Evolutionary conservation across 2,113 vertebrate genomes (phyloP), one percentile per base, ranked within the genome.

Genomic region (Conger conger): DNA sequence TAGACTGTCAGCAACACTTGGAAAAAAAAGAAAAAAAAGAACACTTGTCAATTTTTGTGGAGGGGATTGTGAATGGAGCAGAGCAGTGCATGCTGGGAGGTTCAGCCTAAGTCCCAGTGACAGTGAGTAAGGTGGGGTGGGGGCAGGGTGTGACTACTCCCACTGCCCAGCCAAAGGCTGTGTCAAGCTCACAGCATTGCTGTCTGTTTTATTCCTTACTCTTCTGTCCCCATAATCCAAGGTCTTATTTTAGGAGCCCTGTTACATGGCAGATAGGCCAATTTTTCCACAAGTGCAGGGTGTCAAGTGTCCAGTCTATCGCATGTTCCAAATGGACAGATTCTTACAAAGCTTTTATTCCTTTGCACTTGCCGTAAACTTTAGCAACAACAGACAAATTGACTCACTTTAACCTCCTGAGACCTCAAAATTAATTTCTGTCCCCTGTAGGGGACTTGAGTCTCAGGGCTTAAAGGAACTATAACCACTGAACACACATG

Each of bases 141-240:
- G 88, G 88, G 86, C 84, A 87, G 83, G 84, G 76, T 79, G 81
- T 79, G 80, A 80, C 73, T 27, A 17, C 79, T 84, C 86, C 85
- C 84, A 88, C 86, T 50, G 80, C 82, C 82, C 81, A 37, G 83
- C 87, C 80, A 83, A 87, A 88, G 90, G 86, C 89, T 85, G 38
- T 78, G 85, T 89, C 86, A 88, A 81, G 85, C 90, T 87, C 87
- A 82, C 30, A 79, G 86, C 79, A 38, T 80, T 86, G 82, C 85
- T 88, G 86, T 89, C 91, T 86, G 76, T 81, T 86, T 83, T 80
- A 88, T 89, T 89, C 86, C 89, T 85, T 73, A 60, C 84, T 37
- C 73, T 73, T 78, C 87, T 36, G 76, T 89, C 88, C 27, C 8
- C 83, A 18, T 42, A 36, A 18, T 9, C 73, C 79, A 30, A 85